Evolutionary conservation across 2,888 invertebrate genomes (phyloP), one percentile per base, ranked within the genome.

Genomic region (Lepeophtheirus nordmannii): DNA sequence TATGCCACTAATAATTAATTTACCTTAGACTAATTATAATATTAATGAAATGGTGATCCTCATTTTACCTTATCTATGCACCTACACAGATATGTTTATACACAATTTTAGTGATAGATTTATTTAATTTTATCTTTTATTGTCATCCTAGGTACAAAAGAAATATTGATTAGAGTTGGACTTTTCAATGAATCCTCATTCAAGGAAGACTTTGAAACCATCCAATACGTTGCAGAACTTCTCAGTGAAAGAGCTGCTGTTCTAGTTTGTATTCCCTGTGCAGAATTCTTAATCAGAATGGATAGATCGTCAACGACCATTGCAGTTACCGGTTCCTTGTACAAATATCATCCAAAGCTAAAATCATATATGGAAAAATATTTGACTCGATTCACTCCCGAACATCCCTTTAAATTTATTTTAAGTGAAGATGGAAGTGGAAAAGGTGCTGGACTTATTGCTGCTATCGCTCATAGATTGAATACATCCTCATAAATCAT

Each of bases 371-470:
- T 87, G 78, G 75, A 79, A 64, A 77, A 80, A 69, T 83, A 83
- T 73, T 82, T 84, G 69, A 71, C 75, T 1, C 76, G 82, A 68
- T 78, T 83, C 69, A 80, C 82, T 53, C 84, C 85, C 0, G 73
- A 76, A 11, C 3, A 71, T 10, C 76, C 86, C 85, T 84, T 84
- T 72, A 79, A 81, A 22, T 74, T 87, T 63, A 77, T 84, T 70
- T 77, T 82, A 66, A 85, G 85, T 0, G 85, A 87, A 73, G 88
- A 88, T 75, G 88, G 88, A 60, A 86, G 86, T 74, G 88, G 87
- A 37, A 86, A 87, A 73, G 88, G 88, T 10, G 86, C 86, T 1
- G 87, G 85, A 1, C 77, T 87, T 56, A 83, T 84, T 1, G 85
- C 87, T 38, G 86, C 86, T 68, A 84, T 87, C 70, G 86, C 86